Percentiles rank a stretch among this genome's conserved stretches.
These are phyloP conservation scores for Cyclina sinensis DNA, from an alignment of 1,140 invertebrate species.

Conservation along the genomic window DNA sequence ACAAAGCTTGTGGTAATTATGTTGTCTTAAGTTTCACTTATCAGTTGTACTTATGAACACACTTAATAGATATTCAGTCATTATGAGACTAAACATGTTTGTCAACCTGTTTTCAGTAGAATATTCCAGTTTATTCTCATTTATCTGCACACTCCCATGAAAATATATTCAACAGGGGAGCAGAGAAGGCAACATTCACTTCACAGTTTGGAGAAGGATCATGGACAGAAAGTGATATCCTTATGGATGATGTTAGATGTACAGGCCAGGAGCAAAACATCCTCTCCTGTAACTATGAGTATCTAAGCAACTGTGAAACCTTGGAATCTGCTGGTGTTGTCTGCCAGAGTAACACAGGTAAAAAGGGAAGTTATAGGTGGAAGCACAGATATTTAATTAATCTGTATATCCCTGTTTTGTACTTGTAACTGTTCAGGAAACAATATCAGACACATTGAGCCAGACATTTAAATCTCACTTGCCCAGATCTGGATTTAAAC, in stretches of 20 bases:
- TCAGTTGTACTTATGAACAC: too few species aligned
- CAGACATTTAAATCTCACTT: not conserved
- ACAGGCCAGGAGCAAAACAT: conserved; percentile 90
- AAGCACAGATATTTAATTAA: not conserved
- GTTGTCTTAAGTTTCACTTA: too few species aligned
- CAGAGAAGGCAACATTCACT: not conserved
- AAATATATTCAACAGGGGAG: conserved; percentile 10
- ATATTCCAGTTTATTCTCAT: too few species aligned
- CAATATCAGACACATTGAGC: too few species aligned
- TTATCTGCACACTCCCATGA: too few species aligned
- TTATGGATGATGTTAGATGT: conserved; percentile 92
- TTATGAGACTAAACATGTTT: too few species aligned
- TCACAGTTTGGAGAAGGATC: conserved; percentile 27
- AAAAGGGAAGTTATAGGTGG: too few species aligned
- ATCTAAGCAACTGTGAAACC: conserved; percentile 90
- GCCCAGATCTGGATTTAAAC: not conserved
- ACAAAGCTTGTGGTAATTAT: too few species aligned
- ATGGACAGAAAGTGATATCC: conserved; percentile 46
- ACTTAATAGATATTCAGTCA: too few species aligned
- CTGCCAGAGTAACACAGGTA: conserved; percentile 75
- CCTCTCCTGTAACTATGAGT: conserved; percentile 90
- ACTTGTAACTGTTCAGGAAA: too few species aligned
- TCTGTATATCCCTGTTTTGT: too few species aligned
- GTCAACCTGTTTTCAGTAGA: too few species aligned
- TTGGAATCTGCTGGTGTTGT: conserved; percentile 88